Percentiles rank a stretch among this genome's conserved stretches.
These are phyloP conservation scores for Epizoanthus ramosus DNA, from an alignment of 92 coral and sea anemone species.

Conservation along the genomic window DNA sequence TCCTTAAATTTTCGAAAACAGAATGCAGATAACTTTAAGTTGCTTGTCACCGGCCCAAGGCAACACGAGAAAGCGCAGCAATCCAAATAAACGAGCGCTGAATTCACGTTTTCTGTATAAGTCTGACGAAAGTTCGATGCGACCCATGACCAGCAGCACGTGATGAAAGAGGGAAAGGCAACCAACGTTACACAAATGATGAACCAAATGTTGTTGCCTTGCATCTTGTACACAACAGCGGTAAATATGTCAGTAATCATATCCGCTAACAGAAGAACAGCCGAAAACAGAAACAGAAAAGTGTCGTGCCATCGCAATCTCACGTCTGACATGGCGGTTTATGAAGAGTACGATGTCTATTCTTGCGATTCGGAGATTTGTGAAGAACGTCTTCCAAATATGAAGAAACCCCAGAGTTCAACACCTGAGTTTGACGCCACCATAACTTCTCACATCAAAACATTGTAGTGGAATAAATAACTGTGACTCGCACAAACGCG, in stretches of 20 bases:
- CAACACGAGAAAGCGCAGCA: slow-evolving; percentile 27
- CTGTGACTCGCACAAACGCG: not conserved
- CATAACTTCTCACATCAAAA: not conserved
- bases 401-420: no score
- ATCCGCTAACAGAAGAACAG: slow-evolving; percentile 24
- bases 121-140: slow-evolving; percentile 39
- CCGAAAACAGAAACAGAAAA: slow-evolving; percentile 26
- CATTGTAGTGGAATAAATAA: not conserved
- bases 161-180: slow-evolving; percentile 42
- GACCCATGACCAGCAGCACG: slow-evolving; percentile 40
- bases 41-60: slow-evolving; percentile 39
- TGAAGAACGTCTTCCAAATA: no score
- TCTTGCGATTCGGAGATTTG: not conserved
- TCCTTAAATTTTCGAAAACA: slow-evolving; percentile 32
- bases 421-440: not conserved
- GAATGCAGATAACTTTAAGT: slow-evolving; percentile 32
- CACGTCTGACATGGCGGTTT: slow-evolving; percentile 19
- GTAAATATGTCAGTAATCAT: slow-evolving; percentile 30
- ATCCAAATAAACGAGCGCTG: slow-evolving; percentile 16
- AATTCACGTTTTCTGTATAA: slow-evolving; percentile 27
- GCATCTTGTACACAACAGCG: slow-evolving; percentile 30
- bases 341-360: not conserved
- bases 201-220: slow-evolving; percentile 25
- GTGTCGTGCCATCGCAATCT: slow-evolving; percentile 38
- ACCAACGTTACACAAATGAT: slow-evolving; percentile 20